Base-by-base conservation (phyloP, 2,113 vertebrate species). In the Coregonus clupeaformis region DNA sequence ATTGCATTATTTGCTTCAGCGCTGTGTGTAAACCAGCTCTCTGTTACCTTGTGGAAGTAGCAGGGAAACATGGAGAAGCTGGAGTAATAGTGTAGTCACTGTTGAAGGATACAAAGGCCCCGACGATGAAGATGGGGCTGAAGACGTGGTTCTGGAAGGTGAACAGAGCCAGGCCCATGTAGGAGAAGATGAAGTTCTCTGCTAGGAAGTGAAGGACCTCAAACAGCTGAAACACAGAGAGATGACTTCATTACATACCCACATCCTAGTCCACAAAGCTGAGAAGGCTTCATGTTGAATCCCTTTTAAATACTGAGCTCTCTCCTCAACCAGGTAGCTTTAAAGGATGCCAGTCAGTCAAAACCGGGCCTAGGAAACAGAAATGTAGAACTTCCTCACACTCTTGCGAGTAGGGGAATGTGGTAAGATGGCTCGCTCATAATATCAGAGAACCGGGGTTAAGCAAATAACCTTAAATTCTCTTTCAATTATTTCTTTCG, bases 181-280 rank as follows among this genome's bases (percentile, higher is more conserved):
- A 98, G 81, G 97, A 98, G 91, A 99, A 99, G 87, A 99, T 99
- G 92, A 99, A 99, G 86, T 98, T 99, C 90, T 99, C 97, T 3
- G 97, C 97, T 91, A 99, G 86, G 90, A 99, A 99, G 87, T 99
- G 97, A 76, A 99, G 91, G 27, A 96, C 96, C 77, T 99, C 97
- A 78, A 99, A 99, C 49, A 99, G 95, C 97, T 98, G 88, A 20
- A 76, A 7, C 36, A 45, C 18, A 32, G 7, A 45, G 16, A 67
- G 32, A 45, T 64, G 29, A 0, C 3, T 29, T 27, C 11, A 14
- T 27, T 52, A 7, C 13, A 20, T 42, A 62, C 59, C 45, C 78
- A 6, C 29, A 67, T 42, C 30, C 30, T 45, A n/a, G 16, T 59
- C 12, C 20, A 59, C 57, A 59, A 59, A 22, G 18, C 57, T n/a